A percentile compares a stretch with the other conserved stretches of the same genome.
phyloP scores from a whole-genome alignment of 2,113 vertebrate species.

The Crotalus tigris region DNA sequence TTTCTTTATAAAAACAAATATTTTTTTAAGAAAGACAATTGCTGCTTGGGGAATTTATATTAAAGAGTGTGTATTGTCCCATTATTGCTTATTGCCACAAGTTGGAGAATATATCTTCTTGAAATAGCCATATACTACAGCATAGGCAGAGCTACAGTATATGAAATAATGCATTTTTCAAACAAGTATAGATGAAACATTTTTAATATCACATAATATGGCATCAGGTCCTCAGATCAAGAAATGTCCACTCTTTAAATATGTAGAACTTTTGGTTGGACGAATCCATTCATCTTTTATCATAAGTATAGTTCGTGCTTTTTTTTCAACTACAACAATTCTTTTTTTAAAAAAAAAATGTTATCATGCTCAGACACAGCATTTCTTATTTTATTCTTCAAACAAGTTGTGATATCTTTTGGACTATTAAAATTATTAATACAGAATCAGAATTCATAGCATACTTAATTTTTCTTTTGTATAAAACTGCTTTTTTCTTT shows the following conservation, averaged over 20 bases:
- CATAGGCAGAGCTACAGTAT: not conserved
- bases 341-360: not conserved
- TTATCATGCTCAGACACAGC: slow-evolving; percentile 31
- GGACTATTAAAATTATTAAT: not conserved
- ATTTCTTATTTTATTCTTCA: slow-evolving; percentile 2
- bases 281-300: not conserved
- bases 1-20: not conserved
- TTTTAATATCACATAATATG: not conserved
- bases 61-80: not conserved
- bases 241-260: not conserved
- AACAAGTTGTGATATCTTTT: not conserved
- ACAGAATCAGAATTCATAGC: not conserved
- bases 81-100: not conserved
- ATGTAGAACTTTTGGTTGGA: not conserved
- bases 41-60: not conserved
- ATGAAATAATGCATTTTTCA: not conserved
- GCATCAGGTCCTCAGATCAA: not conserved
- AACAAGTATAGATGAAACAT: not conserved
- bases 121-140: not conserved
- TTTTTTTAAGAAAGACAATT: not conserved
- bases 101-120: not conserved
- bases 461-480: not conserved
- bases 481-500: not conserved
- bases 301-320: too few species aligned
- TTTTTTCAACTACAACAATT: too few species aligned